Percentiles rank a stretch among this genome's conserved stretches.
Evolutionary conservation across 1,140 invertebrate genomes (phyloP).

Genomic region (Ganaspis sp.): DNA sequence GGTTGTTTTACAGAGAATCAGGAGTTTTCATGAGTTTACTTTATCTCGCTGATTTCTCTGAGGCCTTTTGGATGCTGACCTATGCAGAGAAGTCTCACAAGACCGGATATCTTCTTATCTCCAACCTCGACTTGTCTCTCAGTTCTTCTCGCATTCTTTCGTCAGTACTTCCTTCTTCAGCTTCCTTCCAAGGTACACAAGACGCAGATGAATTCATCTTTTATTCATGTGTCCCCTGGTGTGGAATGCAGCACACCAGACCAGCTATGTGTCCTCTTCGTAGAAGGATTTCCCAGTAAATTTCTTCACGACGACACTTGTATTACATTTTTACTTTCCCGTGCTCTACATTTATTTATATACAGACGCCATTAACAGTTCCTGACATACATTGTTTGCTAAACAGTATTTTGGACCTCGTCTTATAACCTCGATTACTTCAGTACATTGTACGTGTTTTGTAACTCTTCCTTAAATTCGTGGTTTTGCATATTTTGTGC

Average conservation of each 20-base stretch:
- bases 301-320: slow-evolving; percentile 46
- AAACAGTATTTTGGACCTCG: not conserved
- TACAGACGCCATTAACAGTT: not conserved
- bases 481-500: not conserved
- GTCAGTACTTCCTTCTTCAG: slow-evolving; percentile 11
- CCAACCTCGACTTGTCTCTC: slow-evolving; percentile 12
- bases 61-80: slow-evolving; percentile 10
- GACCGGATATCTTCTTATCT: slow-evolving; percentile 26
- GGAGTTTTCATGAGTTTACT: not conserved
- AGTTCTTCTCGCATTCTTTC: slow-evolving; percentile 18
- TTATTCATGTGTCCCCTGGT: slow-evolving; percentile 62
- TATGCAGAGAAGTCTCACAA: slow-evolving; percentile 3
- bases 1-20: not conserved
- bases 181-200: slow-evolving; percentile 33
- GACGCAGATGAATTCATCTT: slow-evolving; percentile 67
- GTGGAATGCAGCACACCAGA: not conserved
- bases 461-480: not conserved
- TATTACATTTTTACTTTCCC: slow-evolving; percentile 32
- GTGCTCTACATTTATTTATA: not conserved
- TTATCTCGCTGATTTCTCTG: slow-evolving; percentile 2
- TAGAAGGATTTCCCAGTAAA: slow-evolving; percentile 55
- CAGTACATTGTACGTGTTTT: not conserved
- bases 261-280: slow-evolving; percentile 4
- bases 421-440: not conserved
- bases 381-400: not conserved